A percentile compares a stretch with the other conserved stretches of the same genome.
Conservation (phyloP, 1,140 invertebrate genomes). For the Oryctes rhinoceros region DNA sequence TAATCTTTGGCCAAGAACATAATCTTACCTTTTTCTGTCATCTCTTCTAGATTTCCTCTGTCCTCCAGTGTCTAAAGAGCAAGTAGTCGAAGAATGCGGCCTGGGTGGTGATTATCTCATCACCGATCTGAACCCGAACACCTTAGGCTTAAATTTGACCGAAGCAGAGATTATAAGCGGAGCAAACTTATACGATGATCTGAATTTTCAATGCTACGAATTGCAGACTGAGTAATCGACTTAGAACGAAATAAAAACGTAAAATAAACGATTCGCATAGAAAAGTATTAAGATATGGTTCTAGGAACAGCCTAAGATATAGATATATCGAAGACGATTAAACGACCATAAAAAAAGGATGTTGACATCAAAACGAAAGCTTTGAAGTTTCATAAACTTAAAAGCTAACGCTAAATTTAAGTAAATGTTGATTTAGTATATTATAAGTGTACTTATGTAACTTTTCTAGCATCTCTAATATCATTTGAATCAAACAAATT, state of each 20-base stretch:
- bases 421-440: slow-evolving; percentile 34
- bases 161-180: slow-evolving; percentile 64
- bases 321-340: too few relatives aligned
- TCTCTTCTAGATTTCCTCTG: slow-evolving; percentile 66
- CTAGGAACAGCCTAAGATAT: too few relatives aligned
- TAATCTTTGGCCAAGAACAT: background rate
- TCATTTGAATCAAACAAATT: background rate
- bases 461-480: background rate
- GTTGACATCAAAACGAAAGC: background rate
- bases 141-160: slow-evolving; percentile 63
- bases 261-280: background rate
- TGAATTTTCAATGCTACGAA: slow-evolving; percentile 65
- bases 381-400: background rate
- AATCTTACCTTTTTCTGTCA: slow-evolving; percentile 24
- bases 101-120: slow-evolving; percentile 64
- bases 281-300: background rate
- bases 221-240: slow-evolving; percentile 47
- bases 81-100: slow-evolving; percentile 68
- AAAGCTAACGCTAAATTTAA: slow-evolving; percentile 19
- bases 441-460: slow-evolving; percentile 27
- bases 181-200: slow-evolving; percentile 66
- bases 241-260: slow-evolving; percentile 46
- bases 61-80: slow-evolving; percentile 66
- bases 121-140: slow-evolving; percentile 65
- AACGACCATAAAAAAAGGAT: background rate